phyloP scores from a whole-genome alignment of 2,888 invertebrate genomes.

The Ophioninae sp. region DNA sequence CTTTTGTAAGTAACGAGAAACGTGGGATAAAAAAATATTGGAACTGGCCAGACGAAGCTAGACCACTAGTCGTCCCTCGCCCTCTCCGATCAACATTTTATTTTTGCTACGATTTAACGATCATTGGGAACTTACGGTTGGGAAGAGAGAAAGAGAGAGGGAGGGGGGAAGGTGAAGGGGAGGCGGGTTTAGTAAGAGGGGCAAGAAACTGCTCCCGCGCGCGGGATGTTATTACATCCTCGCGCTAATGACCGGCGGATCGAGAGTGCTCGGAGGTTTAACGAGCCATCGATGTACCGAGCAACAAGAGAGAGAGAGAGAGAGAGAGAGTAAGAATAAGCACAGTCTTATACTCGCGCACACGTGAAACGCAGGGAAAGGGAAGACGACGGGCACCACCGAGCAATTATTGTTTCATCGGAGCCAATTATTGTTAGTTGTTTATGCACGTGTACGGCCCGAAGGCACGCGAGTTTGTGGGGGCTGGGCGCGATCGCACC shows the following conservation, averaged over 20 bases:
- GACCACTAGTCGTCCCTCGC: constrained; percentile 28
- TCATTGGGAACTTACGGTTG: constrained; percentile 43
- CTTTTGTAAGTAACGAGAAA: not conserved
- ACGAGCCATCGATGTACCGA: constrained; percentile 63
- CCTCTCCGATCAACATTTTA: not conserved
- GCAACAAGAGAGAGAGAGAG: constrained; percentile 3
- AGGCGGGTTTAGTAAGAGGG: constrained; percentile 5
- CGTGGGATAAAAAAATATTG: not conserved
- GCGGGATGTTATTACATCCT: constrained; percentile 62
- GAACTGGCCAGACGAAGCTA: constrained; percentile 19
- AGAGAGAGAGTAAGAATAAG: constrained; percentile 15
- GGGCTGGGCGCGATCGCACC: constrained; percentile 24
- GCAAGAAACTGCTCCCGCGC: constrained; percentile 35
- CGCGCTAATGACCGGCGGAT: constrained; percentile 61
- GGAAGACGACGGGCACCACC: constrained; percentile 51
- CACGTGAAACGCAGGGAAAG: constrained; percentile 20
- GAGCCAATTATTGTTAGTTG: constrained; percentile 63
- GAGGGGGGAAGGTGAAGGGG: constrained; percentile 4
- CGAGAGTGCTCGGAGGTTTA: constrained; percentile 61
- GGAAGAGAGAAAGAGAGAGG: not conserved
- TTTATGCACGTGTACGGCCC: constrained; percentile 60
- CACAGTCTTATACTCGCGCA: constrained; percentile 1
- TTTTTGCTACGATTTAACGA: constrained; percentile 50
- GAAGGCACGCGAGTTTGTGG: constrained; percentile 53
- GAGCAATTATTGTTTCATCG: constrained; percentile 65